These are phyloP conservation scores for Entosphenus tridentatus DNA, from an alignment of 2,113 vertebrate genomes.

Conservation along the genomic window DNA sequence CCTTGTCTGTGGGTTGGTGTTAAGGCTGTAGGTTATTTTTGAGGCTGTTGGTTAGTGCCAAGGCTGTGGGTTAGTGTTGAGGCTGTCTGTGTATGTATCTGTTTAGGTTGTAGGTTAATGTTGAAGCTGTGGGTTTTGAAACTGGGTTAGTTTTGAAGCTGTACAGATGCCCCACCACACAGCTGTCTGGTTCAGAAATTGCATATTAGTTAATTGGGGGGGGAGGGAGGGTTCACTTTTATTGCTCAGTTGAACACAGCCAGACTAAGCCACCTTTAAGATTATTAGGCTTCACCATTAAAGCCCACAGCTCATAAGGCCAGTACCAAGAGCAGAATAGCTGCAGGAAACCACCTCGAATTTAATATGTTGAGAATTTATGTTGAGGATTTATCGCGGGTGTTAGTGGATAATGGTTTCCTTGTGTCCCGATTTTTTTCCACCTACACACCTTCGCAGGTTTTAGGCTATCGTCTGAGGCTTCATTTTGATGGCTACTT, in stretches of 20 bases:
- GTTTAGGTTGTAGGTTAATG: no score
- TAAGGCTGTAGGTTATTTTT: neutral
- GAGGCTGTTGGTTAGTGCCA: neutral
- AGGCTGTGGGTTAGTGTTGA: no score
- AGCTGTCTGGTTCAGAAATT: no score
- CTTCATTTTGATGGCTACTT: slow-evolving; percentile 94
- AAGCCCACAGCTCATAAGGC: neutral
- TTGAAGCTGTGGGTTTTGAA: no score
- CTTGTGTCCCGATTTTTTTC: neutral
- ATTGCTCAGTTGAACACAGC: no score
- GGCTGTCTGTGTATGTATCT: no score
- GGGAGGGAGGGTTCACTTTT: no score
- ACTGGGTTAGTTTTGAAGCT: no score
- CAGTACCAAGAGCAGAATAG: neutral
- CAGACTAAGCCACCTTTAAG: neutral
- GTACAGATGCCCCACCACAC: no score
- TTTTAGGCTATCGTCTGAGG: slow-evolving; percentile 68
- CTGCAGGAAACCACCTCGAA: neutral
- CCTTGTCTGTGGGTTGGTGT: neutral
- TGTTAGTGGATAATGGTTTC: neutral
- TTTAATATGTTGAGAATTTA: neutral
- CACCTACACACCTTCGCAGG: slow-evolving; percentile 21
- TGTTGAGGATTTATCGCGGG: neutral
- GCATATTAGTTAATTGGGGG: no score
- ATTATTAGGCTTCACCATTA: neutral